Evolutionary conservation across 2,888 invertebrate species (phyloP), one percentile per base, ranked within the genome.

Genomic region (Agonopterix alstromeriana): DNA sequence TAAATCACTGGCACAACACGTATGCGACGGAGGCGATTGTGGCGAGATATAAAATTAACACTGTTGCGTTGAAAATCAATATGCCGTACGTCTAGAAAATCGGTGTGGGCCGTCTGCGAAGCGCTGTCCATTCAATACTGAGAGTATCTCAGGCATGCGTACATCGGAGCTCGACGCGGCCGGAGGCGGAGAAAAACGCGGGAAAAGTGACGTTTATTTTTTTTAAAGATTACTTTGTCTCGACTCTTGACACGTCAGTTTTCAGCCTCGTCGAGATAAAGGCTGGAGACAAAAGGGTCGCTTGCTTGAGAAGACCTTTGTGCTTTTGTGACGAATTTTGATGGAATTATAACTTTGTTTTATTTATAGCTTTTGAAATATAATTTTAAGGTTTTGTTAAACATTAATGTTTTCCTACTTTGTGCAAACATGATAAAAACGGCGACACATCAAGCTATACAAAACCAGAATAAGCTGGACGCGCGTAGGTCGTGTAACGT

Each of bases 121-220:
- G 27, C 54, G 12, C 12, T 42, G 57, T 63, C 70, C 78, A 84
- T 85, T 84, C 81, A 81, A 83, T 84, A 83, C 82, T 76, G 74
- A 60, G 64, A 61, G 45, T 10, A 7, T 48, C 48, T 47, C 67
- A 73, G 76, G 67, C 84, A 85, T 86, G 86, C 85, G 86, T 83
- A 83, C 56, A 70, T 57, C 62, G 61, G 46, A 62, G 61, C 57
- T 65, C 55, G 54, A 51, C 57, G 55, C 51, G 46, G 53, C 54
- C 54, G 56, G 27, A 48, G 56, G 57, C 61, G 67, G 65, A 67
- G 55, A 60, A 61, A 58, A 71, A 65, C 70, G 85, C 84, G 84
- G 82, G 81, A 83, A 84, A 82, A 70, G 53, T 82, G 81, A 82
- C 80, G 72, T 78, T 73, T 71, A 52, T 71, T 75, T 75, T 74